Evolutionary conservation across 2,888 invertebrate species (phyloP).

Genomic region (Nebria salina): DNA sequence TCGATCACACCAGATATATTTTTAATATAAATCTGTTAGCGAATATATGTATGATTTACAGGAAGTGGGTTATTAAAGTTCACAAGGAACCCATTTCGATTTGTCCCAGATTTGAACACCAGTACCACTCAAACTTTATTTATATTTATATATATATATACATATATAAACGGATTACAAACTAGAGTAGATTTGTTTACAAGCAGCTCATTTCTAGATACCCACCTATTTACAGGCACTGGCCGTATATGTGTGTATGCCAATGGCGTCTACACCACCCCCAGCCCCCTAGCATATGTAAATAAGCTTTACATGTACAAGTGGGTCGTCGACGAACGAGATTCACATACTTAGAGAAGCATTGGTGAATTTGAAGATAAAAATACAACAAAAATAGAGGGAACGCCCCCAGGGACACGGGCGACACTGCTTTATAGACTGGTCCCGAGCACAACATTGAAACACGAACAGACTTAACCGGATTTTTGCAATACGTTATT

Average conservation of each 20-base stretch:
- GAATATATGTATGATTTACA: no score
- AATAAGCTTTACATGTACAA: background rate
- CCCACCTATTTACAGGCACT: background rate
- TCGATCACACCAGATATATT: no score
- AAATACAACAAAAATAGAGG: background rate
- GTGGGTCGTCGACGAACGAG: background rate
- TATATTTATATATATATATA: background rate
- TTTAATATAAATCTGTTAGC: no score
- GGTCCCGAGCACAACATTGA: background rate
- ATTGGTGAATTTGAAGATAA: background rate
- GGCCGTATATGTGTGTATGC: background rate
- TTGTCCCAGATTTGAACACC: slow-evolving; percentile 20
- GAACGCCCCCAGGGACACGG: background rate
- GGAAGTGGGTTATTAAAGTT: background rate
- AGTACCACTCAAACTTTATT: background rate
- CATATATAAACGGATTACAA: background rate
- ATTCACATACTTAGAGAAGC: background rate
- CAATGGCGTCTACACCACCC: background rate
- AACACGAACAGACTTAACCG: background rate
- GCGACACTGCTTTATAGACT: background rate
- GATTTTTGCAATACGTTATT: background rate
- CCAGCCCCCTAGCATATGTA: background rate
- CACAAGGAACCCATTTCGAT: slow-evolving; percentile 27
- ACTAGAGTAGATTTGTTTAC: background rate
- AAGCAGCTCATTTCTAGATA: background rate